Evolutionary conservation across 2,797 vertebrate genomes (phyloP).

Genomic region (Bufotes viridis): DNA sequence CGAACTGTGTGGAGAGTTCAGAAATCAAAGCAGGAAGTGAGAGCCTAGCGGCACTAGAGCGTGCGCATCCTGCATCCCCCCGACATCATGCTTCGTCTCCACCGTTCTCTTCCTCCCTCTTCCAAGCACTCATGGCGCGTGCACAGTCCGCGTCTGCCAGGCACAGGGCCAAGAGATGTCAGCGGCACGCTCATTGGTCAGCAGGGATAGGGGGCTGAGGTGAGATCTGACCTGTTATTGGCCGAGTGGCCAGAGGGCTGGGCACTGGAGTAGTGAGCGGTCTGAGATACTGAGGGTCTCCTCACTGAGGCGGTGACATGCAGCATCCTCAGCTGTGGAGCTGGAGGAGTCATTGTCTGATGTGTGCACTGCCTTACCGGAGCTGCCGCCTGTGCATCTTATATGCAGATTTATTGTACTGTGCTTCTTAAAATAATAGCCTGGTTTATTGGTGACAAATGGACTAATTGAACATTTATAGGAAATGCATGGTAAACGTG

Average conservation of each 20-base stretch:
- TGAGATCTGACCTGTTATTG: conserved; percentile 28
- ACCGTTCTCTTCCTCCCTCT: not conserved
- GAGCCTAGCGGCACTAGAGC: no score
- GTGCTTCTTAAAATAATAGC: no score
- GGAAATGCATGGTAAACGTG: no score
- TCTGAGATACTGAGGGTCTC: not conserved
- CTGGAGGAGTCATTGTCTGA: not conserved
- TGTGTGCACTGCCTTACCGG: no score
- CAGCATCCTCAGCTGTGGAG: not conserved
- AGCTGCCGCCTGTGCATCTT: not conserved
- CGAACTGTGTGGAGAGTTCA: no score
- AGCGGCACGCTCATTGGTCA: conserved; percentile 21
- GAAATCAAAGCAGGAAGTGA: no score
- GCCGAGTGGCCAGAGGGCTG: conserved; percentile 13
- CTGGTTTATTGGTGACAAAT: no score
- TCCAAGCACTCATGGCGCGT: not conserved
- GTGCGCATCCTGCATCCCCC: no score
- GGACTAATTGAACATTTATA: no score
- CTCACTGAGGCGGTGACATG: not conserved
- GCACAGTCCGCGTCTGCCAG: conserved; percentile 8
- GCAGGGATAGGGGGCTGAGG: not conserved
- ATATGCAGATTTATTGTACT: no score
- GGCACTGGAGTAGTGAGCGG: not conserved
- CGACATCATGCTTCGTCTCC: conserved; percentile 39
- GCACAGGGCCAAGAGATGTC: conserved; percentile 32